These are phyloP conservation scores for Diarsia mendica DNA, from an alignment of 2,888 invertebrate species.

Conservation along the genomic window DNA sequence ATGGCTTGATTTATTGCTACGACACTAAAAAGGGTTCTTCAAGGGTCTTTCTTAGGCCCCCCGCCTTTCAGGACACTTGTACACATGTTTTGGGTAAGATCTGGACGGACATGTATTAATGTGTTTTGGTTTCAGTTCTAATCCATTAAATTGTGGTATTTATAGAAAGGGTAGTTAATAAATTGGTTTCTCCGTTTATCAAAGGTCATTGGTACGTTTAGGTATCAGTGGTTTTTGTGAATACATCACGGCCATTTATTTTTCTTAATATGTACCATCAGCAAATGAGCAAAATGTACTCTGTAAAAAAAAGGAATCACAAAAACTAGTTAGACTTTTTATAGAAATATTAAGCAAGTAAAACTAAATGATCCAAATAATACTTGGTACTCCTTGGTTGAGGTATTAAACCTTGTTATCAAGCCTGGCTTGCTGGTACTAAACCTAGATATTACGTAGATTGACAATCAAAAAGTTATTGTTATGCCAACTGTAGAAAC, in stretches of 20 bases:
- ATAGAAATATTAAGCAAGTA: neutral
- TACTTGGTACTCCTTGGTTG: neutral
- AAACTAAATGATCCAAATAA: neutral
- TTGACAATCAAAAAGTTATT: slow-evolving; percentile 5
- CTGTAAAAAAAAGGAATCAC: neutral
- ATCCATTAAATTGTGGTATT: slow-evolving; percentile 51
- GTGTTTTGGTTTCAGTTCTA: slow-evolving; percentile 67
- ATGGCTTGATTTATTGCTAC: slow-evolving; percentile 70
- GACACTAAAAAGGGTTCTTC: slow-evolving; percentile 71
- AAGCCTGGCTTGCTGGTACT: neutral
- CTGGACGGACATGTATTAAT: slow-evolving; percentile 76
- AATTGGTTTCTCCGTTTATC: slow-evolving; percentile 31
- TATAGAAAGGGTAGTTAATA: slow-evolving; percentile 44
- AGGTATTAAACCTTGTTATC: slow-evolving; percentile 6
- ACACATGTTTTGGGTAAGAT: slow-evolving; percentile 73
- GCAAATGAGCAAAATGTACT: neutral
- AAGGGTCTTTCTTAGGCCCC: slow-evolving; percentile 61
- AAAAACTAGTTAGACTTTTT: neutral
- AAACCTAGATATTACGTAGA: slow-evolving; percentile 9
- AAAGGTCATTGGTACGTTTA: slow-evolving; percentile 8
- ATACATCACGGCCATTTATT: neutral
- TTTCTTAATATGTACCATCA: neutral
- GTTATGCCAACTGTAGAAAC: neutral
- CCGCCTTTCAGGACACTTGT: slow-evolving; percentile 57
- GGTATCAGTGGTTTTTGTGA: slow-evolving; percentile 1